These are phyloP conservation scores for Cryptotermes secundus DNA, from an alignment of 1,140 invertebrate species.

Conservation along the genomic window DNA sequence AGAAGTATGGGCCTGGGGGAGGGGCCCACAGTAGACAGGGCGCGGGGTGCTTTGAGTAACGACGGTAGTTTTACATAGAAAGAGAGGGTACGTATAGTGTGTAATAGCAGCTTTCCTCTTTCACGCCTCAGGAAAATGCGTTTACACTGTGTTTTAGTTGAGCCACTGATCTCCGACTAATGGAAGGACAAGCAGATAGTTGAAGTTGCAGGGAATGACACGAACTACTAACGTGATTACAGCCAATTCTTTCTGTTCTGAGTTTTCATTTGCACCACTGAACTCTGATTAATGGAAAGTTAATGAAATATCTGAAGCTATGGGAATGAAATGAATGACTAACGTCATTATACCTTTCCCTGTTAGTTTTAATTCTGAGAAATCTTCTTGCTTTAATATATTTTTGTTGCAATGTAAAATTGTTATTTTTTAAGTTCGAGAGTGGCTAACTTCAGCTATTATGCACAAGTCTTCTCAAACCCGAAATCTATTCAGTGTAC, in stretches of 20 bases:
- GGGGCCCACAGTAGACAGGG: neutral
- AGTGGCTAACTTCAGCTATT: too few relatives aligned
- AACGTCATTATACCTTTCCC: neutral
- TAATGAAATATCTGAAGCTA: neutral
- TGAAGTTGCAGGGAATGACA: too few relatives aligned
- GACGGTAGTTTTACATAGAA: constrained; percentile 11
- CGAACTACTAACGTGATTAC: too few relatives aligned
- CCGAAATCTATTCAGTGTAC: too few relatives aligned
- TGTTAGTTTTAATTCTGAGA: too few relatives aligned
- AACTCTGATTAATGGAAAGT: neutral
- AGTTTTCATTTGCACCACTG: too few relatives aligned
- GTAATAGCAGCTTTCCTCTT: constrained; percentile 12
- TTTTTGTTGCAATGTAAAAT: too few relatives aligned
- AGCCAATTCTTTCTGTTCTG: too few relatives aligned
- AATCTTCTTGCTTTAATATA: too few relatives aligned
- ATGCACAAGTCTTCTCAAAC: too few relatives aligned
- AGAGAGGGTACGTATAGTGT: neutral
- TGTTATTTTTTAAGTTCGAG: too few relatives aligned
- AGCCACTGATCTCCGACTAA: neutral
- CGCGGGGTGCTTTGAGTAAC: constrained; percentile 8
- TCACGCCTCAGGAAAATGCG: constrained; percentile 9
- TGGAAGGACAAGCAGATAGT: too few relatives aligned
- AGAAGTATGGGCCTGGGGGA: constrained; percentile 15
- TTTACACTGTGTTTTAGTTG: neutral
- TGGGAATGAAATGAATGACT: neutral